Evolutionary conservation across 2,888 invertebrate species (phyloP), one percentile per base, ranked within the genome.

Genomic region (Sphaeridia pumilis): DNA sequence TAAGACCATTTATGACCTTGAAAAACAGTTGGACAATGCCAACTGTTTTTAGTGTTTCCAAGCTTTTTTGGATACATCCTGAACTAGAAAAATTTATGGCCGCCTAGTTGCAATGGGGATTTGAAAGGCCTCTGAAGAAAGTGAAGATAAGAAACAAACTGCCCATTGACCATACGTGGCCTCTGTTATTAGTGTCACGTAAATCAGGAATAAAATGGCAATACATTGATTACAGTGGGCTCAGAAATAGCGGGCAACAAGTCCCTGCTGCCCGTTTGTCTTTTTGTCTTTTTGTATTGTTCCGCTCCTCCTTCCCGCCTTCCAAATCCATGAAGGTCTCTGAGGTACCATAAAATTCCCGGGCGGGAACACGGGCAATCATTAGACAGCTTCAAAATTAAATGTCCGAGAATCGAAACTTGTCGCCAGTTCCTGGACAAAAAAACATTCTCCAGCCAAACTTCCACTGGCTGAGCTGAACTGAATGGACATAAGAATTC

Each of bases 311-410:
- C n/a, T n/a, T n/a, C n/a, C n/a, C n/a, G n/a, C n/a, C n/a, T n/a
- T n/a, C n/a, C n/a, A n/a, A n/a, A n/a, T n/a, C n/a, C n/a, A 43
- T 47, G 47, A 58, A 55, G 57, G 54, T 56, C 62, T 61, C 65
- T 38, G 54, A 58, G 63, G 65, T 53, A 58, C 59, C 47, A 63
- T 65, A 63, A 65, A 65, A 63, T 61, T 63, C 60, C 60, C 58
- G 61, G 63, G 58, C 58, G 44, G 34, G 56, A 48, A 57, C 58
- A 59, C 57, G 59, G 59, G 46, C 60, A 59, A 65, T 66, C 66
- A 66, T 66, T 66, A 67, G 63, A 64, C 61, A 59, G 51, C 53
- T 59, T 46, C 57, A 58, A 65, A 65, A 66, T 65, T 65, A 64
- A 66, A 65, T 65, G 65, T 64, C 63, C 63, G n/a, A n/a, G n/a